Base-by-base conservation (phyloP, 2,888 invertebrate species). In the Carpatolechia fugitivella region DNA sequence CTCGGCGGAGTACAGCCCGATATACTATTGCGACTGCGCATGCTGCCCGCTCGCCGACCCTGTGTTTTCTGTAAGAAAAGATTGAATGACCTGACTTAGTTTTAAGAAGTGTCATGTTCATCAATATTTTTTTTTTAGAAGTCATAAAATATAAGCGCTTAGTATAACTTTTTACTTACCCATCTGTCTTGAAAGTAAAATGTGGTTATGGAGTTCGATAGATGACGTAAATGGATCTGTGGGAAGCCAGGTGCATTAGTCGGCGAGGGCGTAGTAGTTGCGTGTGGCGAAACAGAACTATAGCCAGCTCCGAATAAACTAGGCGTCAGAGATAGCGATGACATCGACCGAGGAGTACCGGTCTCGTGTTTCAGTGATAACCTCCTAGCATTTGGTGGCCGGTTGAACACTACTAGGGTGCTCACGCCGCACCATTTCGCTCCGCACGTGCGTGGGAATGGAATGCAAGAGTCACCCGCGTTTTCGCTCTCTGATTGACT, bases 381-480 rank as follows among this genome's bases (percentile, higher is more conserved):
- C 55, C 95, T 89, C 65, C 95, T 91, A 0, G 93, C 91, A 65
- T 93, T 92, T 54, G 94, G 91, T 0, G 95, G 94, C 51, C 96
- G 92, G 50, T 95, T 95, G 83, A 98, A 98, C 63, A 96, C 96
- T 0, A 97, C 97, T 56, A 99, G 83, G 54, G 94, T 92, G 69
- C 96, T 96, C 18, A 95, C 95, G 24, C 95, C 95, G 81, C 96
- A 97, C 91, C 98, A 99, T 69, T 95, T 94, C 0, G 97, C 98
- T 0, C 98, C 98, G 8, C 97, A 97, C 0, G 98, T 98, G 53
- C 97, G 91, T 0, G 98, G 98, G 81, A 98, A 99, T 0, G 98
- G 98, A 64, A 99, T 96, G 74, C 96, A 96, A 6, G 96, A 94
- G 72, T 96, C 96, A 31, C 92, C 90, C 0, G 90, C 90, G 60